Conservation (phyloP, 2,888 invertebrate genomes). For the Pandemis corylana region DNA sequence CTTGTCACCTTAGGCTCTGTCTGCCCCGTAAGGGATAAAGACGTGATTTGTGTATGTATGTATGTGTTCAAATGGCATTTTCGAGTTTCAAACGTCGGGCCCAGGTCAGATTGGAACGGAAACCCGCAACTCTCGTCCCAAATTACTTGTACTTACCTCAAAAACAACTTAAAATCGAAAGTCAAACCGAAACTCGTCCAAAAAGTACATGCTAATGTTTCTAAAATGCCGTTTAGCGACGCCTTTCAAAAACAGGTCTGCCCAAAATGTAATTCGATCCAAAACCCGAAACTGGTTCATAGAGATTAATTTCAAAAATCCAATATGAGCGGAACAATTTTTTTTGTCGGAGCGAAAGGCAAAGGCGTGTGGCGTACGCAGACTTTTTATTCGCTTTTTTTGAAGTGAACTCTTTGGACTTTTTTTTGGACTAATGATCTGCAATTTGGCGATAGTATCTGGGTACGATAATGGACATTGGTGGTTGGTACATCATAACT, state of each 20-base stretch:
- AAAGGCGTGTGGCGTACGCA: not conserved
- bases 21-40: too few species aligned
- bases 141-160: not conserved
- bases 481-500: not conserved
- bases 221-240: not conserved
- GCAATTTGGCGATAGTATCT: not conserved
- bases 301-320: constrained; percentile 6
- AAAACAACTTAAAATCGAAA: constrained; percentile 1
- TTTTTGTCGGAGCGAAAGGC: constrained; percentile 1
- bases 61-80: too few species aligned
- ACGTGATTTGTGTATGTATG: too few species aligned
- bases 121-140: not conserved
- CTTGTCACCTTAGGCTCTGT: too few species aligned
- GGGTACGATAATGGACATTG: not conserved
- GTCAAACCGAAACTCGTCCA: not conserved
- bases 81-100: too few species aligned
- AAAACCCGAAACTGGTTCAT: not conserved
- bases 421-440: not conserved
- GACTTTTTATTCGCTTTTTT: not conserved
- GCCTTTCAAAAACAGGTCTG: not conserved
- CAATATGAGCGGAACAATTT: not conserved
- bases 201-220: constrained; percentile 1
- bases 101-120: not conserved
- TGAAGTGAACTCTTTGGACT: not conserved
- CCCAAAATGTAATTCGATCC: not conserved